Conservation (phyloP, 2,888 invertebrate genomes). For the Pammene fasciana region DNA sequence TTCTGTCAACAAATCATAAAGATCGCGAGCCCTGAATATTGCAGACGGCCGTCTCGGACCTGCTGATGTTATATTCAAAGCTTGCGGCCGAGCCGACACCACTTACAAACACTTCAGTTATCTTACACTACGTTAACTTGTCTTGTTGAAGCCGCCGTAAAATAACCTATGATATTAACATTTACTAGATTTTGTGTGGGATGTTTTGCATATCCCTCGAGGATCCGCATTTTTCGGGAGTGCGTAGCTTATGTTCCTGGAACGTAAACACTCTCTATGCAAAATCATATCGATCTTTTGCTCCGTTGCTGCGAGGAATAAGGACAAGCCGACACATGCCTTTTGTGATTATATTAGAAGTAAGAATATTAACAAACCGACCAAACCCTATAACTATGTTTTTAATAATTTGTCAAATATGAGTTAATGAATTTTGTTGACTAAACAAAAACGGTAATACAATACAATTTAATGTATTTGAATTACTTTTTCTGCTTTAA, state of each 20-base stretch:
- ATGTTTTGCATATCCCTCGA: conserved; percentile 6
- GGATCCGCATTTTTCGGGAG: neutral
- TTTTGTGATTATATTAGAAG: neutral
- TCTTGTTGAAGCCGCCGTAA: conserved; percentile 5
- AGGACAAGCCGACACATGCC: neutral
- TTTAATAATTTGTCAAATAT: no score
- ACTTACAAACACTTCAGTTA: neutral
- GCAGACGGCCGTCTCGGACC: neutral
- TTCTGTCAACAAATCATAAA: conserved; percentile 31
- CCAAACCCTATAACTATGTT: no score
- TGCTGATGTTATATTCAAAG: conserved; percentile 23
- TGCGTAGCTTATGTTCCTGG: conserved; percentile 10
- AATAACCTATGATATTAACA: neutral
- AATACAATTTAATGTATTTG: no score
- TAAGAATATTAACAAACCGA: neutral
- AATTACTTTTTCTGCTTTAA: no score
- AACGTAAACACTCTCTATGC: conserved; percentile 10
- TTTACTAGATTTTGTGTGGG: conserved; percentile 1
- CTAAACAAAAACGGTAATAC: no score
- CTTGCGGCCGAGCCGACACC: neutral
- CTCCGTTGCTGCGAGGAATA: neutral
- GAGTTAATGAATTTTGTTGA: no score
- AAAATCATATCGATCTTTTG: neutral
- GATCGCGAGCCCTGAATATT: conserved; percentile 23
- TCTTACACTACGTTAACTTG: neutral